These are phyloP conservation scores for Anaspis maculata DNA, from an alignment of 2,888 invertebrate genomes.

Conservation along the genomic window DNA sequence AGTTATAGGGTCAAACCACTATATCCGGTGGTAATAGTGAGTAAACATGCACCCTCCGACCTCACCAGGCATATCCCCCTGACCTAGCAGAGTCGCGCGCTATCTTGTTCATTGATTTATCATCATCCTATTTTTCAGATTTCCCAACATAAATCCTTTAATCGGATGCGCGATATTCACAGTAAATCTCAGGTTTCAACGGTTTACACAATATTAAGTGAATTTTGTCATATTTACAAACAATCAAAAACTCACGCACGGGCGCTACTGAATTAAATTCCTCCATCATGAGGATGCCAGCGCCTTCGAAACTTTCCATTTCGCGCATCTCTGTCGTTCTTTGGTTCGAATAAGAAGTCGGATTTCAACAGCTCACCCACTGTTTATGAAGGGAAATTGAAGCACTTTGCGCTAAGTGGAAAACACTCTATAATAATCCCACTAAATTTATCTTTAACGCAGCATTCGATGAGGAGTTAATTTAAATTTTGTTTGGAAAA, in stretches of 20 bases:
- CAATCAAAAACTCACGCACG: too few relatives aligned
- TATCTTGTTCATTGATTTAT: constrained; percentile 1
- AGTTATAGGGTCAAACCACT: constrained; percentile 14
- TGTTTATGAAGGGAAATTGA: constrained; percentile 40
- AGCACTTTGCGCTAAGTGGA: constrained; percentile 40
- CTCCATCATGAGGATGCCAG: too few relatives aligned
- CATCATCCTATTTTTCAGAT: constrained; percentile 4
- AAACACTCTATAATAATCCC: constrained; percentile 40
- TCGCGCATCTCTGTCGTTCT: not conserved
- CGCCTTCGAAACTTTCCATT: not conserved
- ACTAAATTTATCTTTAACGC: constrained; percentile 39
- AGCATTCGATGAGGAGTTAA: constrained; percentile 30
- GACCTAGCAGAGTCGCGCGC: constrained; percentile 2
- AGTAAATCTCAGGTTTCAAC: too few relatives aligned
- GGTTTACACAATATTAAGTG: too few relatives aligned
- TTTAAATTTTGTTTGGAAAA: constrained; percentile 36
- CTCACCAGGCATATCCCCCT: too few relatives aligned
- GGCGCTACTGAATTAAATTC: too few relatives aligned
- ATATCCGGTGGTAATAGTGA: constrained; percentile 11
- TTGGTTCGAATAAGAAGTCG: constrained; percentile 14
- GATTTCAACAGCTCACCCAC: constrained; percentile 14
- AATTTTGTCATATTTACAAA: too few relatives aligned
- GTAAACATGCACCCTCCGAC: constrained; percentile 13
- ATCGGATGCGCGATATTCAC: too few relatives aligned
- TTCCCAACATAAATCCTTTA: not conserved